Evolutionary conservation across 2,888 invertebrate genomes (phyloP).

Genomic region (Hofmannophila pseudospretella): DNA sequence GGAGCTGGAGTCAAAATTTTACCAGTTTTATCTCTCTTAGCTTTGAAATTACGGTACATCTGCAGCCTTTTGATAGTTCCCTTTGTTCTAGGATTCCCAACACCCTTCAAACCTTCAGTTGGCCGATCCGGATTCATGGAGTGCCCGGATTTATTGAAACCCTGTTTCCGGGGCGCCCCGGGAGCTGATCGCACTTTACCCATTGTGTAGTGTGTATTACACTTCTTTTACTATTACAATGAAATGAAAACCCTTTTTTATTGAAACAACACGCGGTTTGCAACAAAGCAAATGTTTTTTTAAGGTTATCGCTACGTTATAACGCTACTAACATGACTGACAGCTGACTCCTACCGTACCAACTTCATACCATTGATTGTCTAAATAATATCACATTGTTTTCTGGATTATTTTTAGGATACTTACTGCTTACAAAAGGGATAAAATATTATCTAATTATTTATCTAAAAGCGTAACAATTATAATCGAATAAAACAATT

Average conservation of each 20-base stretch:
- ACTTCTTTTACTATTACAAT: slow-evolving; percentile 7
- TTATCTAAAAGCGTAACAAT: no score
- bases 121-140: slow-evolving; percentile 97
- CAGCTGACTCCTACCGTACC: neutral
- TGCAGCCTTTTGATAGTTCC: slow-evolving; percentile 96
- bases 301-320: neutral
- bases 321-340: neutral
- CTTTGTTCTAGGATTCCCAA: slow-evolving; percentile 90
- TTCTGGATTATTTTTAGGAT: no score
- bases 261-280: slow-evolving; percentile 13
- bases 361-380: slow-evolving; percentile 6
- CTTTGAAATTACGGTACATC: slow-evolving; percentile 99
- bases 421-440: no score
- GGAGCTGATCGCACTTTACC: slow-evolving; percentile 84
- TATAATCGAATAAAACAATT: no score
- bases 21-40: slow-evolving; percentile 92
- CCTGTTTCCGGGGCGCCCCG: slow-evolving; percentile 89
- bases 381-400: no score
- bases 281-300: slow-evolving; percentile 3
- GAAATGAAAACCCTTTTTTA: neutral
- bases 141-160: slow-evolving; percentile 91
- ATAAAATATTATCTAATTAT: no score
- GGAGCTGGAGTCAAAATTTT: slow-evolving; percentile 97
- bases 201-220: slow-evolving; percentile 80
- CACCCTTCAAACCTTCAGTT: slow-evolving; percentile 87